A percentile compares a stretch with the other conserved stretches of the same genome.
These are phyloP conservation scores for Phrynocephalus guinanensis DNA, from an alignment of 2,797 vertebrate genomes.

Conservation along the genomic window DNA sequence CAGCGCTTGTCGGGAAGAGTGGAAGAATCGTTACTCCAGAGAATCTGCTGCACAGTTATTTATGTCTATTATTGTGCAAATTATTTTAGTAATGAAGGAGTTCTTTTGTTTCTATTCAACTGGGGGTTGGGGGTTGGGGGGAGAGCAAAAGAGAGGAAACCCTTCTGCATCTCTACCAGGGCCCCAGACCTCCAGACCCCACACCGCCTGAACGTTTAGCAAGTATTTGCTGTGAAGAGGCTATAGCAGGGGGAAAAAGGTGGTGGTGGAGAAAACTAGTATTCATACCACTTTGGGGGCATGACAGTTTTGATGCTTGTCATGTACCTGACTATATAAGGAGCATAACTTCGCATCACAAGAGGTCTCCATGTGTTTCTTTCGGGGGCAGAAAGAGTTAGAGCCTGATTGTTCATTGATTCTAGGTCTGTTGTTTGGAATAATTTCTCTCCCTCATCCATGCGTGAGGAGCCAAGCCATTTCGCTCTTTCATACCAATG, in stretches of 20 bases:
- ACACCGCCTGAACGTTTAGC: constrained; percentile 28
- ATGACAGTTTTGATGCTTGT: constrained; percentile 40
- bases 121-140: background rate
- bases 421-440: constrained; percentile 29
- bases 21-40: constrained; percentile 87
- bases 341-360: constrained; percentile 54
- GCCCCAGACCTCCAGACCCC: background rate
- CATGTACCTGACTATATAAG: constrained; percentile 16
- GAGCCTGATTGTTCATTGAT: constrained; percentile 62
- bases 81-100: constrained; percentile 79
- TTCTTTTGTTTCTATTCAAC: constrained; percentile 67
- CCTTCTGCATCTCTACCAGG: constrained; percentile 13
- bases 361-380: constrained; percentile 25
- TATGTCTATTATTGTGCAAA: constrained; percentile 90
- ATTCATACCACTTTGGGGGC: constrained; percentile 50
- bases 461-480: constrained; percentile 42
- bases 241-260: constrained; percentile 8
- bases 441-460: background rate
- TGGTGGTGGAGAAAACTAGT: constrained; percentile 32
- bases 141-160: background rate
- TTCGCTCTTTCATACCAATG: constrained; percentile 54
- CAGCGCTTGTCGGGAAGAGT: constrained; percentile 82
- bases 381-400: background rate
- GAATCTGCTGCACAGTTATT: constrained; percentile 88
- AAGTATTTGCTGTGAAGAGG: constrained; percentile 13